phyloP scores from a whole-genome alignment of 2,888 invertebrate genomes.

The Macrosiphum euphorbiae region DNA sequence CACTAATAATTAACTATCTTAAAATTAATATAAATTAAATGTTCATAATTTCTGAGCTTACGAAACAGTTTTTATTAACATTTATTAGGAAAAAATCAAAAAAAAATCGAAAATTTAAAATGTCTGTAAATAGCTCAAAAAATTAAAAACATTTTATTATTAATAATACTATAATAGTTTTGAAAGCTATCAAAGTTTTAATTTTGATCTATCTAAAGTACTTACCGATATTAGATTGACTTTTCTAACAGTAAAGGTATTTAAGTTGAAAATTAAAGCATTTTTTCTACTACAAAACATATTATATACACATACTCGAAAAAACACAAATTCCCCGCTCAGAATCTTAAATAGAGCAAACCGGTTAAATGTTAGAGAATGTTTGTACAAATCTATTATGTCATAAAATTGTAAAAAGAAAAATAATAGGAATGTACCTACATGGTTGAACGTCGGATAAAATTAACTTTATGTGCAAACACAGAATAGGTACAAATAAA shows the following conservation, averaged over 20 bases:
- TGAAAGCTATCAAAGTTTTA: not conserved
- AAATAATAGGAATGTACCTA: not conserved
- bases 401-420: not conserved
- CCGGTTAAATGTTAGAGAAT: not conserved
- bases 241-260: not conserved
- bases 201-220: not conserved
- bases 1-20: not conserved
- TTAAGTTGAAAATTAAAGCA: not conserved
- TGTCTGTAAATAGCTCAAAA: not conserved
- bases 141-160: not conserved
- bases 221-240: not conserved
- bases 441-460: not conserved
- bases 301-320: not conserved
- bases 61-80: not conserved
- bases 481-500: not conserved
- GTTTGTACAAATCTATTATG: too few relatives aligned
- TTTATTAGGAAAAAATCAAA: not conserved
- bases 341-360: not conserved
- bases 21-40: not conserved
- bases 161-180: not conserved
- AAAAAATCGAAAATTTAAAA: not conserved
- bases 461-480: not conserved
- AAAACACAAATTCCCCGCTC: not conserved
- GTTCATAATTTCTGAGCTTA: not conserved
- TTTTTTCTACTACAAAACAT: not conserved